These are phyloP conservation scores for Petroica traversi DNA, from an alignment of 2,113 vertebrate species.

Conservation along the genomic window DNA sequence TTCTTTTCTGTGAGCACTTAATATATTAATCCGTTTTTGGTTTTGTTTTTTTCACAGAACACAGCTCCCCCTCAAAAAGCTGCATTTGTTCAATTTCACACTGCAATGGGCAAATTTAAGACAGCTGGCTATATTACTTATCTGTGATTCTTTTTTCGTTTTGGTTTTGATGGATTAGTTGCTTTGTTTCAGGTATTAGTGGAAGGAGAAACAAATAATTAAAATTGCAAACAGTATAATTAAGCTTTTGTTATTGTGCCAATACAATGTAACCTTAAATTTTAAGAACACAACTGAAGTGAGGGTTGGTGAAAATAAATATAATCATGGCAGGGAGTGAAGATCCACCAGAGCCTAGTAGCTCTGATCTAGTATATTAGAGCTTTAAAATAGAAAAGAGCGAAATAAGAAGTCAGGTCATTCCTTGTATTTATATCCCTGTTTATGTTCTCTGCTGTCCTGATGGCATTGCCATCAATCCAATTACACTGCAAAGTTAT, in stretches of 20 bases:
- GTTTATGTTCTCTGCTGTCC: neutral
- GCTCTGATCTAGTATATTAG: neutral
- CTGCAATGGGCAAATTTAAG: constrained; percentile 1
- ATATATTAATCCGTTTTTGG: neutral
- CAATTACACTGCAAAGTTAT: neutral
- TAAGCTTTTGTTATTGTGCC: constrained; percentile 47
- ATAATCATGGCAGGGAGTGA: neutral
- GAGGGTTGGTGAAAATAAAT: constrained; percentile 6
- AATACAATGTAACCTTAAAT: neutral
- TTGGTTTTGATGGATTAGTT: constrained; percentile 60
- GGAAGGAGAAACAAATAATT: constrained; percentile 2
- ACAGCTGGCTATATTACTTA: constrained; percentile 29
- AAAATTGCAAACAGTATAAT: constrained; percentile 42
- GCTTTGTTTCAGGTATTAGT: constrained; percentile 52
- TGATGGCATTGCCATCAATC: neutral
- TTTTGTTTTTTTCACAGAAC: neutral
- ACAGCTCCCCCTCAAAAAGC: neutral
- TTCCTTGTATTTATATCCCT: neutral
- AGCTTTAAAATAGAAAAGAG: neutral
- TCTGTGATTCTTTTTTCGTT: constrained; percentile 8
- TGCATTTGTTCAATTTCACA: constrained; percentile 4
- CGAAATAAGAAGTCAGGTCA: neutral
- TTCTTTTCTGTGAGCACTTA: neutral
- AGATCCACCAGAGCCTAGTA: constrained; percentile 1
- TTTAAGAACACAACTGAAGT: constrained; percentile 46